These are phyloP conservation scores for Caenorhabditis imperialis DNA, from an alignment of 2,888 invertebrate species.

Conservation along the genomic window DNA sequence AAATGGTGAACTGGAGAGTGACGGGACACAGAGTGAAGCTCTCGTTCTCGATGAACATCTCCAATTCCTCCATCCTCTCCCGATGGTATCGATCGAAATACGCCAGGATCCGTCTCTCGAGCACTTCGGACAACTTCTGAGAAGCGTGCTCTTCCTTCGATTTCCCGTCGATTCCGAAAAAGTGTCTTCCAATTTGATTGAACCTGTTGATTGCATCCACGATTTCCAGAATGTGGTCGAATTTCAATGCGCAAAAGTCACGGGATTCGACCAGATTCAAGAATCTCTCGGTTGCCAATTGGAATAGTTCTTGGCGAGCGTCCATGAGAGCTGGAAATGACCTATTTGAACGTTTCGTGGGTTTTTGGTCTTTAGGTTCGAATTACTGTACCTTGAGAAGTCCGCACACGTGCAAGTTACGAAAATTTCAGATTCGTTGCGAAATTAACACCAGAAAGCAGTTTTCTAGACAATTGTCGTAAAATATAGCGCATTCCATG, in stretches of 20 bases:
- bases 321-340: conserved; percentile 21
- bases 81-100: conserved; percentile 55
- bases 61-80: conserved; percentile 74
- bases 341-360: not conserved
- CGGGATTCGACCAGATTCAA: conserved; percentile 60
- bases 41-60: conserved; percentile 76
- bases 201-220: conserved; percentile 74
- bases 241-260: conserved; percentile 70
- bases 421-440: no score
- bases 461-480: no score
- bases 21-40: conserved; percentile 75
- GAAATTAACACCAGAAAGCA: no score
- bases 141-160: conserved; percentile 51
- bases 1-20: conserved; percentile 72
- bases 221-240: conserved; percentile 72
- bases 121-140: conserved; percentile 55
- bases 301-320: conserved; percentile 31
- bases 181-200: conserved; percentile 66
- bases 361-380: not conserved
- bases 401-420: no score
- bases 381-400: no score
- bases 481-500: no score
- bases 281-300: conserved; percentile 38
- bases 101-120: conserved; percentile 63
- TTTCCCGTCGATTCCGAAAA: no score